phyloP scores from a whole-genome alignment of 2,113 vertebrate species.

The Neopipo cinnamomea region DNA sequence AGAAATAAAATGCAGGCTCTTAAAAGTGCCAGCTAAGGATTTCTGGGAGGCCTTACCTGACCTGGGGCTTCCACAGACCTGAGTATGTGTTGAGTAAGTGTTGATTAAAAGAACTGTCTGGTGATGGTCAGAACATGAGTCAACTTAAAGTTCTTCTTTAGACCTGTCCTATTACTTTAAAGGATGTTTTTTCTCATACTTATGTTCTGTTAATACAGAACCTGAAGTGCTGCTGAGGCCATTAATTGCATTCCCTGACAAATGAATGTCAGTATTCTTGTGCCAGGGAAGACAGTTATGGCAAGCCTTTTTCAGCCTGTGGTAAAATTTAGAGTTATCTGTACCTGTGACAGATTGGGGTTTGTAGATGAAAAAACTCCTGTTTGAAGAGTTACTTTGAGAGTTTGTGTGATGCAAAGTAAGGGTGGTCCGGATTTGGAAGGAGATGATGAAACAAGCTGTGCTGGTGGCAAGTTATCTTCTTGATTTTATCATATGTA shows the following conservation, averaged over 20 bases:
- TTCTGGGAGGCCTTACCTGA: neutral
- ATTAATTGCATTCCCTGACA: neutral
- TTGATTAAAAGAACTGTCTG: neutral
- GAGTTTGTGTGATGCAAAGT: neutral
- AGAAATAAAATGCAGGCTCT: neutral
- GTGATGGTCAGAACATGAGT: neutral
- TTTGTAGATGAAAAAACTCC: neutral
- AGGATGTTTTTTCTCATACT: neutral
- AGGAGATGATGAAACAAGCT: neutral
- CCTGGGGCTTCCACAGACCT: neutral
- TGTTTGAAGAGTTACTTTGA: neutral
- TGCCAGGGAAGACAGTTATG: neutral
- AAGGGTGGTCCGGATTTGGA: neutral
- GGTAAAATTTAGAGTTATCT: neutral
- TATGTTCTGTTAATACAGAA: neutral
- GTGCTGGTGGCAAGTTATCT: neutral
- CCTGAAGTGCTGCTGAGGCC: neutral
- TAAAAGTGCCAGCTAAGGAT: neutral
- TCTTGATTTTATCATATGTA: neutral
- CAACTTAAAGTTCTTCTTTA: neutral
- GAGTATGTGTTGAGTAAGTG: neutral
- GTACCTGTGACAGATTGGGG: neutral
- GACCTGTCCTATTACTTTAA: neutral
- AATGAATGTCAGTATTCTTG: neutral
- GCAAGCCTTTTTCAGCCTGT: neutral